phyloP scores from a whole-genome alignment of 2,113 vertebrate genomes.

The Camelus dromedarius region DNA sequence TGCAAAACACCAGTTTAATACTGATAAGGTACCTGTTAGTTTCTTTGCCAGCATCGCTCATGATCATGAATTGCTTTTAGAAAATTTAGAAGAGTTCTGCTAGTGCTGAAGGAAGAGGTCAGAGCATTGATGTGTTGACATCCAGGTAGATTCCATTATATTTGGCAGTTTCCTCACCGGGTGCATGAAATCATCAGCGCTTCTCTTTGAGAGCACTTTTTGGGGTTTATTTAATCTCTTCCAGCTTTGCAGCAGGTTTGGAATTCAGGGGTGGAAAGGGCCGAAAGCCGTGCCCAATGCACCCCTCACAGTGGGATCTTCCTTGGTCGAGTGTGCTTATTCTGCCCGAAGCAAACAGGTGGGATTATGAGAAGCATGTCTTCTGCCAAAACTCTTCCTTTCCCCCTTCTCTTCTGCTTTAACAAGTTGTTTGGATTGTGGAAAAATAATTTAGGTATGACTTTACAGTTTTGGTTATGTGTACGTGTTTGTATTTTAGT shows the following conservation, averaged over 20 bases:
- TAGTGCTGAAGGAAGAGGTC: neutral
- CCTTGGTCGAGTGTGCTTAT: neutral
- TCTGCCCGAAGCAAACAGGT: neutral
- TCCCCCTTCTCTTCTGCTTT: neutral
- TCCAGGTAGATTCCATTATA: neutral
- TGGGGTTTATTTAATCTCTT: neutral
- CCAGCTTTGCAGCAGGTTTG: neutral
- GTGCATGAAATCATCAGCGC: neutral
- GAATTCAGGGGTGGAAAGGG: neutral
- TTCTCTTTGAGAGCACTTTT: neutral
- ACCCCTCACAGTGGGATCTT: too few species aligned
- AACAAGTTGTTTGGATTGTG: neutral
- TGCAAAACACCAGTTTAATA: slow-evolving; percentile 16
- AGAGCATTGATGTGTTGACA: neutral
- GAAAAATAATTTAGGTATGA: slow-evolving; percentile 61
- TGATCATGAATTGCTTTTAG: neutral
- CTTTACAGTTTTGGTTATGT: slow-evolving; percentile 61
- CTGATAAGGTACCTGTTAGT: neutral
- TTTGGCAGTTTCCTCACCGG: neutral
- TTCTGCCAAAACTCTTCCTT: slow-evolving; percentile 42
- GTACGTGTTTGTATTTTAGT: slow-evolving; percentile 59
- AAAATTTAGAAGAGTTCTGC: neutral
- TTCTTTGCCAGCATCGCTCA: neutral
- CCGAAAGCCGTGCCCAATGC: neutral
- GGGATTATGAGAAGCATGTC: neutral